Conservation (phyloP, 2,113 vertebrate species). For the Trogon surrucura region DNA sequence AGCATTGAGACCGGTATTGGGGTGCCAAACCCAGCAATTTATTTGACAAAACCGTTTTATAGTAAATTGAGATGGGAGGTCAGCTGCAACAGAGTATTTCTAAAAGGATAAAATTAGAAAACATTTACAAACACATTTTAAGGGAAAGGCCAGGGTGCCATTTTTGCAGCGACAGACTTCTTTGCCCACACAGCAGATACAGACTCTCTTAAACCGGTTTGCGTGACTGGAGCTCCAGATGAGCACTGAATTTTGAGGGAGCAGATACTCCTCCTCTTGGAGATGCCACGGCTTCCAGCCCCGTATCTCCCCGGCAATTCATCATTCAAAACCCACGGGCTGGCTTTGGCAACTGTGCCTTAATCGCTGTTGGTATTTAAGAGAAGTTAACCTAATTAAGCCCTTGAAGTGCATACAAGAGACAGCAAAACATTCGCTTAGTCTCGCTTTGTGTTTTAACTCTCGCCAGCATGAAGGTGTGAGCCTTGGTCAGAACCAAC, state of each 20-base stretch:
- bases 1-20: background rate
- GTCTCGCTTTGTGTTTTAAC: background rate
- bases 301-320: background rate
- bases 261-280: background rate
- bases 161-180: background rate
- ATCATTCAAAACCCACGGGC: background rate
- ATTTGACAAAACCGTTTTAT: background rate
- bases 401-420: background rate
- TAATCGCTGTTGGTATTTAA: background rate
- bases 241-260: background rate
- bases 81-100: constrained; percentile 32
- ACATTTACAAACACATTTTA: background rate
- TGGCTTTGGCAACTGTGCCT: background rate
- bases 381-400: background rate
- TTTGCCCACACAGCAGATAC: background rate
- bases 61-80: background rate
- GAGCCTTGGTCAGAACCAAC: background rate
- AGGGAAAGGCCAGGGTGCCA: background rate
- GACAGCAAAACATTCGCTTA: background rate
- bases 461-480: background rate
- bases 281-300: background rate
- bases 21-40: background rate
- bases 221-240: background rate
- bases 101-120: background rate
- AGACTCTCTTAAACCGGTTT: background rate